Base-by-base conservation (phyloP, 2,113 vertebrate genomes). In the Otis tarda region DNA sequence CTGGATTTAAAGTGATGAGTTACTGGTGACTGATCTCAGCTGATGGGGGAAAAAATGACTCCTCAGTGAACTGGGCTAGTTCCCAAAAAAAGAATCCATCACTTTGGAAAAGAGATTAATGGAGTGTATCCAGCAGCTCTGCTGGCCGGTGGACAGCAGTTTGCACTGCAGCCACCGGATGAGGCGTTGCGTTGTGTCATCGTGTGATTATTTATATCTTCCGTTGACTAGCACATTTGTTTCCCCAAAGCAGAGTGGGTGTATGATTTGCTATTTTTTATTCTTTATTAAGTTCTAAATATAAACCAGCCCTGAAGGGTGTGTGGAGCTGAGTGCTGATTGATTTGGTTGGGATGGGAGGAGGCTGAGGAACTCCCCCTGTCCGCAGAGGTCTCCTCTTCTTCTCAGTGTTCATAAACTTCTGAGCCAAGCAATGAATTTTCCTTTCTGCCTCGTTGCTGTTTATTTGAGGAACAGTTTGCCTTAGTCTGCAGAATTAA, bases 251-350 rank as follows among this genome's bases (percentile, higher is more conserved):
- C 45, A 70, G 82, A 94, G 70, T 63, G 95, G 86, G 71, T 79
- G 89, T 97, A 92, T 76, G 73, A 92, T 76, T 86, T 64, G 65
- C 92, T 90, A 80, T 95, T 96, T 97, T 97, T 96, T 94, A 96
- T 94, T 88, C 90, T 95, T 90, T 94, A 95, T 93, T 92, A 85
- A 85, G n/a, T 76, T 94, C 94, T 96, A 97, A 96, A 97, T 96
- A 97, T 95, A 97, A 91, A 82, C 21, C n/a, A 53, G 16, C 49
- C 53, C 63, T 41, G 71, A 91, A 95, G 94, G 91, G 89, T 91
- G 91, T 95, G 82, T 77, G 56, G 43, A 63, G 53, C 82, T 89
- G 50, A 69, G 82, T 49, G 60, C 53, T 97, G 91, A 97, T 93
- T 96, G 94, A 97, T 97, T 87, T 68, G 78, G 60, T 92, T 24